These are phyloP conservation scores for Lycaon pictus DNA, from an alignment of 2,113 vertebrate species.

Conservation along the genomic window DNA sequence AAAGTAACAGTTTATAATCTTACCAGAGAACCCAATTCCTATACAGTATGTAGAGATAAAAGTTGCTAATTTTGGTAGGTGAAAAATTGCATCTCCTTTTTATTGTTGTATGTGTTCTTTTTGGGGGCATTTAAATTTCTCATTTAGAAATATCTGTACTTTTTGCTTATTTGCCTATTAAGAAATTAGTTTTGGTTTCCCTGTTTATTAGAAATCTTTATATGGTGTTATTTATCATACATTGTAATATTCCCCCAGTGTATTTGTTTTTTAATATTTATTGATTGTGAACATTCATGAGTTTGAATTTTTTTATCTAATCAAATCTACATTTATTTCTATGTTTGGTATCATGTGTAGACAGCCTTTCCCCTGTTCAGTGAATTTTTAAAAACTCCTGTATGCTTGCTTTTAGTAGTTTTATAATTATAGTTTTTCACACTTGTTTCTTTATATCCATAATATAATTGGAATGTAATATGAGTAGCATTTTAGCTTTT, in stretches of 20 bases:
- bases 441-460: neutral
- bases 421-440: neutral
- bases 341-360: neutral
- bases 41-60: neutral
- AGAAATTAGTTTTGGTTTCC: neutral
- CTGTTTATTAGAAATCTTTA: neutral
- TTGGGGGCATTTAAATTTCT: neutral
- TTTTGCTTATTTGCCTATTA: neutral
- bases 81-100: neutral
- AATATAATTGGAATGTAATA: neutral
- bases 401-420: neutral
- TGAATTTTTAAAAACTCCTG: neutral
- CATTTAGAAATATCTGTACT: neutral
- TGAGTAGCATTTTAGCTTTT: slow-evolving; percentile 12
- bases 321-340: neutral
- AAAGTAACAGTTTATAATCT: neutral
- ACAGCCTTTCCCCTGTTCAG: neutral
- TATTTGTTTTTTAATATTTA: slow-evolving; percentile 10
- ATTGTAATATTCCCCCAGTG: neutral
- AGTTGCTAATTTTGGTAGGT: neutral
- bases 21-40: neutral
- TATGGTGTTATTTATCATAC: neutral
- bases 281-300: neutral
- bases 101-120: neutral
- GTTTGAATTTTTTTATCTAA: neutral